Percentiles rank a stretch among this genome's conserved stretches.
Conservation (phyloP, 1,140 invertebrate species). For the Drosophila sp. region DNA sequence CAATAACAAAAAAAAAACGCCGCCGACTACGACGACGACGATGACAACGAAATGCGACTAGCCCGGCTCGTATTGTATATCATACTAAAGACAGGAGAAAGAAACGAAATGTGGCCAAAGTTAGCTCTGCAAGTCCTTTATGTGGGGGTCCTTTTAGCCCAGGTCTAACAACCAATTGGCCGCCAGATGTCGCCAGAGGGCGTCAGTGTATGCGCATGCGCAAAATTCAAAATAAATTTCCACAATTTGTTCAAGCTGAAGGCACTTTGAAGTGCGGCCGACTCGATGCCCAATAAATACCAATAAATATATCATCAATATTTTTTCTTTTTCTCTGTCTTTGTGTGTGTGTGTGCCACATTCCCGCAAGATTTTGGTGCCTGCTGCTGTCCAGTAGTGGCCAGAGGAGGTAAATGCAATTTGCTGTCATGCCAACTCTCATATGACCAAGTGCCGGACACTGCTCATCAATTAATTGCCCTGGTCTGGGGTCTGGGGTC, state of each 20-base stretch:
- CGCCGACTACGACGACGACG: constrained; percentile 1
- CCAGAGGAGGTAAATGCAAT: constrained; percentile 59
- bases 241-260: constrained; percentile 58
- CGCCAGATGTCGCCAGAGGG: constrained; percentile 65
- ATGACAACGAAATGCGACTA: neutral
- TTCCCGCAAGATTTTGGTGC: constrained; percentile 21
- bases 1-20: constrained; percentile 2
- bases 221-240: constrained; percentile 52
- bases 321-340: constrained; percentile 41
- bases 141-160: constrained; percentile 46
- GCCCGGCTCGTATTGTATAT: constrained; percentile 17
- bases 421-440: constrained; percentile 59
- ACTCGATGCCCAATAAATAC: constrained; percentile 67
- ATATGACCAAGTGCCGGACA: constrained; percentile 62
- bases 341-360: constrained; percentile 34
- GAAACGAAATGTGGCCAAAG: constrained; percentile 12
- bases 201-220: constrained; percentile 40
- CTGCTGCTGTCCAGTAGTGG: constrained; percentile 6
- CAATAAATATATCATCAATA: constrained; percentile 75
- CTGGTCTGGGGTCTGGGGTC: constrained; percentile 31
- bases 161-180: constrained; percentile 29
- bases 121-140: constrained; percentile 53
- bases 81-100: constrained; percentile 26
- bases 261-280: constrained; percentile 66
- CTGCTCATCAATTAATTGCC: constrained; percentile 77